phyloP scores from a whole-genome alignment of 2,797 vertebrate species.

The Iguana delicatissima region DNA sequence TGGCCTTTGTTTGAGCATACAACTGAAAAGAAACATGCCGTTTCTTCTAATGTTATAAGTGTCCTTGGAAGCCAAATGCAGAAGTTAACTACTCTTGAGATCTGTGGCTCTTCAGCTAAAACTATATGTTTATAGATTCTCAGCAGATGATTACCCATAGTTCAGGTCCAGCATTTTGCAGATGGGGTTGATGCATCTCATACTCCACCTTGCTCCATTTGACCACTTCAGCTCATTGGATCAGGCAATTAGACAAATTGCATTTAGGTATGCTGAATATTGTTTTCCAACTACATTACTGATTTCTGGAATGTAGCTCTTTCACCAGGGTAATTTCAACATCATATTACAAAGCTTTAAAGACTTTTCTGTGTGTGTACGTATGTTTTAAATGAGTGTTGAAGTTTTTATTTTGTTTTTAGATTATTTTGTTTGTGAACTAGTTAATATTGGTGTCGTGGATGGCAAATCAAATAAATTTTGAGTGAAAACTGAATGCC shows the following conservation, averaged over 20 bases:
- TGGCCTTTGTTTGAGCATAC: neutral
- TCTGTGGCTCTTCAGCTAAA: neutral
- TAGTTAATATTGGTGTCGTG: neutral
- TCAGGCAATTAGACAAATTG: neutral
- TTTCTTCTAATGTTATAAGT: neutral
- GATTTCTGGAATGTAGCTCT: neutral
- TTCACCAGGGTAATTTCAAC: neutral
- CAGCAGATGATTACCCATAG: neutral
- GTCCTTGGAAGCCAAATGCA: neutral
- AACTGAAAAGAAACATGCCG: neutral
- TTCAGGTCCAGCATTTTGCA: neutral
- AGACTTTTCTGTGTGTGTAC: neutral
- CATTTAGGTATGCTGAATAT: neutral
- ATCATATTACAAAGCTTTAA: neutral
- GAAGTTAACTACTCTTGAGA: neutral
- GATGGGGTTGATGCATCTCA: neutral
- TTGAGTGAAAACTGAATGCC: neutral
- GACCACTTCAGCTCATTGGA: neutral
- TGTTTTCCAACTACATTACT: neutral
- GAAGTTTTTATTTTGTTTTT: neutral
- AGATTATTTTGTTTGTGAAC: neutral
- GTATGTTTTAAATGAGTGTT: neutral
- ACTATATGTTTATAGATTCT: too few species aligned
- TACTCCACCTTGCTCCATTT: neutral
- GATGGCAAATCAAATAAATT: neutral